phyloP scores from a whole-genome alignment of 2,797 vertebrate species.

The Ibycter americanus region DNA sequence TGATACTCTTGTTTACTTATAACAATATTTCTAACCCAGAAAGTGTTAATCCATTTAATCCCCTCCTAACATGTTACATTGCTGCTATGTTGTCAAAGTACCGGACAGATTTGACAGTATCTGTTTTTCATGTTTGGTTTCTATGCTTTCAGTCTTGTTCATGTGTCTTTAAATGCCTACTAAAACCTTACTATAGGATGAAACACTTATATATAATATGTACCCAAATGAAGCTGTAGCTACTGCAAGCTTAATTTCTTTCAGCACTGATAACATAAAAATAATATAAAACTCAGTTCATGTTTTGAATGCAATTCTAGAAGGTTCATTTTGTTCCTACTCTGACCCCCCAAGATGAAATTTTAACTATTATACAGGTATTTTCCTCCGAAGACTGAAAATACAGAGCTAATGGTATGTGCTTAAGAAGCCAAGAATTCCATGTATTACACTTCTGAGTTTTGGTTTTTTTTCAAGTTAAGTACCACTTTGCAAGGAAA shows the following conservation, averaged over 20 bases:
- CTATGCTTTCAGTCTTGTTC: not conserved
- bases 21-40: not conserved
- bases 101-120: not conserved
- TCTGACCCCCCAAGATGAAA: not conserved
- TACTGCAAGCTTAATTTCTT: not conserved
- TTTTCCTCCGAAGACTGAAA: not conserved
- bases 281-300: not conserved
- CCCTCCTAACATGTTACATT: not conserved
- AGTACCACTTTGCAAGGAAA: not conserved
- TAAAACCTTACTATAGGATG: not conserved
- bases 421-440: not conserved
- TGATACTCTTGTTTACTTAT: not conserved
- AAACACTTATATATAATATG: not conserved
- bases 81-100: not conserved
- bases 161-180: not conserved
- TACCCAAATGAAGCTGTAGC: not conserved
- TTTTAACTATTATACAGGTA: not conserved
- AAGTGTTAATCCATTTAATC: not conserved
- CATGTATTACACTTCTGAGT: not conserved
- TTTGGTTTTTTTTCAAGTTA: not conserved
- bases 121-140: not conserved
- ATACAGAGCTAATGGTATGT: not conserved
- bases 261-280: not conserved
- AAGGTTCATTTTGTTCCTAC: not conserved
- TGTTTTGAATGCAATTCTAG: not conserved